These are phyloP conservation scores for Trissoscelio sp. DNA, from an alignment of 2,888 invertebrate genomes.

Conservation along the genomic window DNA sequence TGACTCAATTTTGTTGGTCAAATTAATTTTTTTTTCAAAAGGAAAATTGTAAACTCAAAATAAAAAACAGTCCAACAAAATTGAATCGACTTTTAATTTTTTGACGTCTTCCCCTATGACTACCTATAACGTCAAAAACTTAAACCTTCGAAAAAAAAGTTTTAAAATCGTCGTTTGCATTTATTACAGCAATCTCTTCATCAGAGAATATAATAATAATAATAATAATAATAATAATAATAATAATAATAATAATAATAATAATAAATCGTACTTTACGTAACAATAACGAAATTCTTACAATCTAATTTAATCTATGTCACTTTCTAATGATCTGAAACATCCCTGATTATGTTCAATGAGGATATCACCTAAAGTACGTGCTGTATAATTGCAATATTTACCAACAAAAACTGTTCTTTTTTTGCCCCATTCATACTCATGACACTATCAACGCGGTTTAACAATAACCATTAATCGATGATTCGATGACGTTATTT, in stretches of 20 bases:
- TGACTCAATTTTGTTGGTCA: too few relatives aligned
- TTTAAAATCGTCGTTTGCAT: constrained; percentile 17
- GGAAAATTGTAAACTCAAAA: too few relatives aligned
- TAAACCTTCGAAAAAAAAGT: not conserved
- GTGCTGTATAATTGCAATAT: constrained; percentile 38
- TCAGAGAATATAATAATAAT: constrained; percentile 63
- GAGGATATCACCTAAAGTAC: constrained; percentile 79
- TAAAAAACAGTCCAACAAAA: not conserved
- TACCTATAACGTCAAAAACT: constrained; percentile 8
- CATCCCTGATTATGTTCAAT: constrained; percentile 81
- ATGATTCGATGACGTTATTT: constrained; percentile 74
- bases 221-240: constrained; percentile 70
- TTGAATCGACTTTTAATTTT: not conserved
- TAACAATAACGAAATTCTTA: constrained; percentile 82
- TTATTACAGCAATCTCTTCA: constrained; percentile 41
- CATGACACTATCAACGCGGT: constrained; percentile 46
- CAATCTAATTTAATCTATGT: constrained; percentile 67
- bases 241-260: constrained; percentile 72
- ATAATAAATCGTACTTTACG: constrained; percentile 75
- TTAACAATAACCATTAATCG: constrained; percentile 73
- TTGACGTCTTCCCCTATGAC: too few relatives aligned
- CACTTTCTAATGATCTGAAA: constrained; percentile 66
- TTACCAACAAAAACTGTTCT: constrained; percentile 39
- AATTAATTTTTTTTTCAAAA: too few relatives aligned
- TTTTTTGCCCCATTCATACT: constrained; percentile 36